Conservation (phyloP, 2,888 invertebrate genomes). For the Cinara cedri region DNA sequence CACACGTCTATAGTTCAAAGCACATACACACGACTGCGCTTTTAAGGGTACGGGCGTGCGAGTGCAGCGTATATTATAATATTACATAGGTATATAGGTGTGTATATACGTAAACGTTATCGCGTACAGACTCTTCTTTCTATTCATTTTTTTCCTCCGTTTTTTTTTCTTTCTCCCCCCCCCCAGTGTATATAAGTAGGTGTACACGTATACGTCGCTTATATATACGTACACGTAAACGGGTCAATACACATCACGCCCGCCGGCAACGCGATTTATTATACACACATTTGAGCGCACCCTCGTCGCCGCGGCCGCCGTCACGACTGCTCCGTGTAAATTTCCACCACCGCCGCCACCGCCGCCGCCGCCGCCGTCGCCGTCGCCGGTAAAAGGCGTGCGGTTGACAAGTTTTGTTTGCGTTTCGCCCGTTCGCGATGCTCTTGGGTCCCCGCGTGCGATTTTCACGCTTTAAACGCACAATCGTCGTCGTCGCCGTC, state of each 20-base stretch:
- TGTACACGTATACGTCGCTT: neutral
- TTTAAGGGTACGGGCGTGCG: neutral
- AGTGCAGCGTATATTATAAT: no score
- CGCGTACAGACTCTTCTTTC: conserved; percentile 13
- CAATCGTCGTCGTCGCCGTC: conserved; percentile 32
- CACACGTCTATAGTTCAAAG: conserved; percentile 31
- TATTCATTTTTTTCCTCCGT: conserved; percentile 26
- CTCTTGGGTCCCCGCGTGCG: conserved; percentile 4
- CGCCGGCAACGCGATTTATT: conserved; percentile 21
- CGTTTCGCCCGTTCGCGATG: neutral
- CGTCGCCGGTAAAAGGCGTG: conserved; percentile 40
- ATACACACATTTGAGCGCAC: neutral
- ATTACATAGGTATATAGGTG: neutral
- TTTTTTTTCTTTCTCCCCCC: neutral
- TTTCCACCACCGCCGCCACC: neutral
- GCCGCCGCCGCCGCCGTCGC: neutral
- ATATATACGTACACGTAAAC: neutral
- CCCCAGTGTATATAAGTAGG: neutral
- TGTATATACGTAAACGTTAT: conserved; percentile 4
- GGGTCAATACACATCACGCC: conserved; percentile 31
- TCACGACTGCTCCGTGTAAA: conserved; percentile 32
- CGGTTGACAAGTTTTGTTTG: conserved; percentile 54
- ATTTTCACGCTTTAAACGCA: conserved; percentile 48
- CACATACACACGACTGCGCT: conserved; percentile 6
- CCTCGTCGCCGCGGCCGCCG: neutral